Percentiles rank a stretch among this genome's conserved stretches.
phyloP scores from a whole-genome alignment of 2,797 vertebrate species.

The Sebastes melanostomus region DNA sequence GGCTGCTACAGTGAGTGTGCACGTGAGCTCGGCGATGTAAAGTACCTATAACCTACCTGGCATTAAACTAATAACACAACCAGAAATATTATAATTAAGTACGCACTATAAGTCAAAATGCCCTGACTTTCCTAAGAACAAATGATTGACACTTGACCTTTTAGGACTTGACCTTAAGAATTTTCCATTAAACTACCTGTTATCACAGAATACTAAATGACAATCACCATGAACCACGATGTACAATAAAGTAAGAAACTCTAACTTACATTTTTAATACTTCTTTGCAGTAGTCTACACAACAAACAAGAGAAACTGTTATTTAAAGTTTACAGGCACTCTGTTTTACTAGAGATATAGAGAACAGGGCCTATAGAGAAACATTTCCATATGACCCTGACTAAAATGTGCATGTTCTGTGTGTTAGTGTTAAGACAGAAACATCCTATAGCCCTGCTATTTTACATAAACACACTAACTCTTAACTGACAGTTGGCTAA shows the following conservation, averaged over 20 bases:
- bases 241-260: not conserved
- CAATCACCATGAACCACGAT: not conserved
- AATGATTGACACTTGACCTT: not conserved
- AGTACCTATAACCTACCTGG: not conserved
- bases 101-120: not conserved
- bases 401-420: not conserved
- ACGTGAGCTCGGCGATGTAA: not conserved
- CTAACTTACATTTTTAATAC: not conserved
- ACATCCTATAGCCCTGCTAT: not conserved
- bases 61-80: not conserved
- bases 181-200: not conserved
- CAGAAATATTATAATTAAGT: not conserved
- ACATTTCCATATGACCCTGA: not conserved
- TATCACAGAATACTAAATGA: not conserved
- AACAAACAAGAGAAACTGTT: not conserved
- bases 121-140: no score
- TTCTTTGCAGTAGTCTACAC: not conserved
- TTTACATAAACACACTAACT: not conserved
- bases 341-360: no score
- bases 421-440: not conserved
- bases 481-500: not conserved
- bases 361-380: not conserved
- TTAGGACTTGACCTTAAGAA: not conserved
- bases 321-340: not conserved
- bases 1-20: not conserved